A percentile compares a stretch with the other conserved stretches of the same genome.
These are phyloP conservation scores for Saguinus imperator DNA, from an alignment of 2,113 vertebrate genomes.

Conservation along the genomic window DNA sequence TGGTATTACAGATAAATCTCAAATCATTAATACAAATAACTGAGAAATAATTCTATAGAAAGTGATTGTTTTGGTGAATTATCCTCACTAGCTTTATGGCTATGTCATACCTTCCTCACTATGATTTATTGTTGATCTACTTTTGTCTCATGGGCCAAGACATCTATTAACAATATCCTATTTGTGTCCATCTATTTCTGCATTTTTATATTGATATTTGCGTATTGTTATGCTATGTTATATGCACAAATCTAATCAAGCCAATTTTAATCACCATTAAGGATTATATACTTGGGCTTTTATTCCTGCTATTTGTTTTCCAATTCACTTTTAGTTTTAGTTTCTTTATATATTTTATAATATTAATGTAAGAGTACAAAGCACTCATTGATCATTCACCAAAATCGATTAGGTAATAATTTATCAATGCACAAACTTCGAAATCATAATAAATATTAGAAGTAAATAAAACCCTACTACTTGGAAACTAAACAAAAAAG, in stretches of 20 bases:
- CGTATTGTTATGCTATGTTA: background rate
- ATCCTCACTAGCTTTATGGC: background rate
- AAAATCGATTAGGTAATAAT: background rate
- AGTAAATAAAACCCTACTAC: background rate
- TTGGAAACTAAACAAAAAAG: background rate
- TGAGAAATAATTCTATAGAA: background rate
- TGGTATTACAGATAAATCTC: background rate
- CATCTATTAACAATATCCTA: background rate
- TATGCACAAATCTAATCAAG: background rate
- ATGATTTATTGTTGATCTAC: background rate
- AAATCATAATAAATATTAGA: constrained; percentile 4
- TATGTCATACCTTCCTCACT: background rate
- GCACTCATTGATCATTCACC: background rate
- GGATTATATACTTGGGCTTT: background rate
- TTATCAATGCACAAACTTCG: background rate
- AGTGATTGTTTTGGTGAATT: background rate
- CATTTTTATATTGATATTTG: background rate
- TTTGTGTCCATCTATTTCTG: background rate
- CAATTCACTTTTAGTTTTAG: background rate
- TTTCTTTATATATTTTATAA: background rate
- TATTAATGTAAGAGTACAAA: background rate
- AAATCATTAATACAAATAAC: background rate
- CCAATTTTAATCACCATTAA: background rate
- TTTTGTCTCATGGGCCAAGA: background rate
- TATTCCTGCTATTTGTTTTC: background rate